phyloP scores from a whole-genome alignment of 2,888 invertebrate genomes.

The Pandemis heparana region DNA sequence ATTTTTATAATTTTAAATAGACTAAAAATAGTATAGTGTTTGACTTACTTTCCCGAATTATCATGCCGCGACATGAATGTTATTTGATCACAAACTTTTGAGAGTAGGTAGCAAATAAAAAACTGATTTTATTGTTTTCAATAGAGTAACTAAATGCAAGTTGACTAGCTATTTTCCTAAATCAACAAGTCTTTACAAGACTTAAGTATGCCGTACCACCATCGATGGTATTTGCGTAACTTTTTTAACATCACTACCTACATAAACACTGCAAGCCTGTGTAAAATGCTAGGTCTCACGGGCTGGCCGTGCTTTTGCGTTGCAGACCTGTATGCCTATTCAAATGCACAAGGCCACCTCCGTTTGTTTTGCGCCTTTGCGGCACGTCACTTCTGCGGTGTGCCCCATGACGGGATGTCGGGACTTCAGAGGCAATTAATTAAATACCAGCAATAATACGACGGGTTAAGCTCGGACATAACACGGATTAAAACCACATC shows the following conservation, averaged over 20 bases:
- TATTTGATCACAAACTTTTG: no score
- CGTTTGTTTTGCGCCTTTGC: conserved; percentile 7
- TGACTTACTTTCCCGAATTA: background rate
- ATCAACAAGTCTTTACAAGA: background rate
- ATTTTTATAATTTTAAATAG: background rate
- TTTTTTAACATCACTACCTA: conserved; percentile 33
- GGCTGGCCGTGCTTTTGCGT: conserved; percentile 32
- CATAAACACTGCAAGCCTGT: conserved; percentile 34
- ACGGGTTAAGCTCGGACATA: conserved; percentile 17
- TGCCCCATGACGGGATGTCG: conserved; percentile 1
- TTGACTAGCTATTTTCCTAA: background rate
- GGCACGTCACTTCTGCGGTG: background rate
- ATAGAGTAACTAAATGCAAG: background rate
- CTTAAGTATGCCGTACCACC: background rate
- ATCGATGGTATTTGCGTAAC: background rate
- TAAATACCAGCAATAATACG: conserved; percentile 15
- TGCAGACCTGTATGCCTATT: conserved; percentile 32
- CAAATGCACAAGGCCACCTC: conserved; percentile 28
- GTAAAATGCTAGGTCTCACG: conserved; percentile 37
- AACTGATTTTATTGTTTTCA: background rate
- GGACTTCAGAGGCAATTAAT: conserved; percentile 19
- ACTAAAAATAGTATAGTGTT: background rate
- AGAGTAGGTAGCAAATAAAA: background rate
- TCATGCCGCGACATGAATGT: background rate
- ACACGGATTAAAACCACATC: conserved; percentile 19